Evolutionary conservation across 2,888 invertebrate genomes (phyloP), one percentile per base, ranked within the genome.

Genomic region (Lochmaea crataegi): DNA sequence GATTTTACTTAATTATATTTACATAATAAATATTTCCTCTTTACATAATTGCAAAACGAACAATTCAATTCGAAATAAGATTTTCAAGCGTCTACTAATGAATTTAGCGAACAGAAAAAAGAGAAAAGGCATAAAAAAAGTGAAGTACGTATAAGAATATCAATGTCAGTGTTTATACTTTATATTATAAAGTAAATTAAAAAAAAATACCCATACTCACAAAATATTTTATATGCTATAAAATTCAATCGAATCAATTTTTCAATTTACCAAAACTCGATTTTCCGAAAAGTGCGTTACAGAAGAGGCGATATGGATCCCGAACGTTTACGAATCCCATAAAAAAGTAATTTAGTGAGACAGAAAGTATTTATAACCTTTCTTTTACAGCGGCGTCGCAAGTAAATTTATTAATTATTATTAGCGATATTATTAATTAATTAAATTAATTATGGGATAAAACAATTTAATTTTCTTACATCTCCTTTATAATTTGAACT

Each of bases 331-430:
- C 68, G 65, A 61, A 72, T 74, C 72, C 78, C 75, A 80, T 79
- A 78, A 79, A 79, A 79, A 74, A 65, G 67, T 63, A 61, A 74
- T 79, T 79, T 79, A 80, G 72, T 76, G 77, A 70, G 68, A 72
- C 63, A 64, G 45, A 63, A 77, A 72, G 75, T 76, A 65, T 79
- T 79, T 75, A 79, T 77, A 74, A 77, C 75, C 72, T 65, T 73
- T 70, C 32, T 75, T 78, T 45, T 60, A 66, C 71, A 60, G 64
- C n/a, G 67, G 41, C 42, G 61, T 63, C 18, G 10, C 18, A 10
- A 53, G 18, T 16, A 53, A 9, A 18, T 16, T 16, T 51, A 7
- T n/a, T n/a, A 48, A 48, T 48, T 6, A 42, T 11, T 42, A 42
- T 2, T 42, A 42, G 10, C 12, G 12, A 42, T 12, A 2, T 45